Percentiles rank a stretch among this genome's conserved stretches.
These are phyloP conservation scores for Azemiops feae DNA, from an alignment of 2,113 vertebrate species.

Conservation along the genomic window DNA sequence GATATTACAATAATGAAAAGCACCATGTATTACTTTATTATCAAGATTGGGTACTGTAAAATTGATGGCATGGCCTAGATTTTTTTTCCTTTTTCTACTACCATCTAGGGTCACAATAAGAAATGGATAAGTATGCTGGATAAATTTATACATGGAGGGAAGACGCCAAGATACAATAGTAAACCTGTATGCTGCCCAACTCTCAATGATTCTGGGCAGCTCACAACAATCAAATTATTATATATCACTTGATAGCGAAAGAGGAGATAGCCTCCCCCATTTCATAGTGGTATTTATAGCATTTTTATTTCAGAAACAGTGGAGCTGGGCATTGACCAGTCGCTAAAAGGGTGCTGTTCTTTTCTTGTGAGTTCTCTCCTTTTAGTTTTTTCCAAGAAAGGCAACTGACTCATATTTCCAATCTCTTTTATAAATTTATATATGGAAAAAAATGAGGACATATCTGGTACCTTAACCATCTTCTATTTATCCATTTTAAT, in stretches of 20 bases:
- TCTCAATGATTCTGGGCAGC: background rate
- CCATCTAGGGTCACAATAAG: background rate
- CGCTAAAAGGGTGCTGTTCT: background rate
- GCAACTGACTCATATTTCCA: background rate
- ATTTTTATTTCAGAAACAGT: background rate
- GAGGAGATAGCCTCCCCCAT: background rate
- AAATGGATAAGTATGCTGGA: background rate
- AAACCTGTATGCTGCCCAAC: background rate
- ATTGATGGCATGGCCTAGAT: background rate
- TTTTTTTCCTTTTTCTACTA: background rate
- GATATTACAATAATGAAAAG: background rate
- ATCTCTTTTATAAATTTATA: background rate
- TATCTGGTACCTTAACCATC: background rate
- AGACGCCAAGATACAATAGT: background rate
- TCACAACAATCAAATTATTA: background rate
- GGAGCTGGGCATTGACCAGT: background rate
- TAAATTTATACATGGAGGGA: background rate
- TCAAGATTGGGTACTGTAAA: background rate
- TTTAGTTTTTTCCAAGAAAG: background rate
- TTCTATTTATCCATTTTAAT: background rate
- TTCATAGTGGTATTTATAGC: background rate
- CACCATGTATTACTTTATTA: background rate
- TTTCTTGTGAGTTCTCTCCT: background rate
- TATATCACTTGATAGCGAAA: background rate
- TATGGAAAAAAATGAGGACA: background rate